Evolutionary conservation across 1,140 invertebrate species (phyloP).

Genomic region (Ooceraea biroi): DNA sequence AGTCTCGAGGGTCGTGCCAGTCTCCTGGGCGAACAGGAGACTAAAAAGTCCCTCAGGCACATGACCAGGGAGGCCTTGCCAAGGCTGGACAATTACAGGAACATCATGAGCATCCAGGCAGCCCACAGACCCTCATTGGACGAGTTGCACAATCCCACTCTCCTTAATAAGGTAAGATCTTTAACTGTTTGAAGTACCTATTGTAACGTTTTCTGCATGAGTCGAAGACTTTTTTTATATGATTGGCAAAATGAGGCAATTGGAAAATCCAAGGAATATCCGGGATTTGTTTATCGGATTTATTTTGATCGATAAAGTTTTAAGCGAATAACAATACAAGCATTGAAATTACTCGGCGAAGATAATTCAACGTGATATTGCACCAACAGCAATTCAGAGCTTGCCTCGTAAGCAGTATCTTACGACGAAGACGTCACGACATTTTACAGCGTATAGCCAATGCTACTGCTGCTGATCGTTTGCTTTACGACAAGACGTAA

Average conservation of each 20-base stretch:
- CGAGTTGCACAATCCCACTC: slow-evolving; percentile 95
- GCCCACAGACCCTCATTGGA: slow-evolving; percentile 96
- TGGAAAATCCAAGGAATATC: no score
- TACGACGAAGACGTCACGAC: no score
- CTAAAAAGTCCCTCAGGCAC: slow-evolving; percentile 88
- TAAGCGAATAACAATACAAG: no score
- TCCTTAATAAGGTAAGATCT: slow-evolving; percentile 91
- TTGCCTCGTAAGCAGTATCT: no score
- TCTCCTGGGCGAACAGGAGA: slow-evolving; percentile 84
- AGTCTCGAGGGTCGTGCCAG: slow-evolving; percentile 84
- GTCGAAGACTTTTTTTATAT: neutral
- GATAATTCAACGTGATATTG: no score
- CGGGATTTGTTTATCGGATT: no score
- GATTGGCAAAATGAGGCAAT: neutral
- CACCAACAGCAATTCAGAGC: no score
- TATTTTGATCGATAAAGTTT: no score
- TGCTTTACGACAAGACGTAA: no score
- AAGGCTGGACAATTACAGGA: slow-evolving; percentile 96
- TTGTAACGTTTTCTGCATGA: neutral
- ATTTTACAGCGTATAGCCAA: no score
- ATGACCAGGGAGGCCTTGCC: slow-evolving; percentile 97
- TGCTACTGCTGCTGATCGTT: no score
- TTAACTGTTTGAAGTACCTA: slow-evolving; percentile 4
- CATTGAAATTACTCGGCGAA: no score
- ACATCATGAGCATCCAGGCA: slow-evolving; percentile 96